Conservation (phyloP, 2,888 invertebrate species). For the Blastobasis adustella region DNA sequence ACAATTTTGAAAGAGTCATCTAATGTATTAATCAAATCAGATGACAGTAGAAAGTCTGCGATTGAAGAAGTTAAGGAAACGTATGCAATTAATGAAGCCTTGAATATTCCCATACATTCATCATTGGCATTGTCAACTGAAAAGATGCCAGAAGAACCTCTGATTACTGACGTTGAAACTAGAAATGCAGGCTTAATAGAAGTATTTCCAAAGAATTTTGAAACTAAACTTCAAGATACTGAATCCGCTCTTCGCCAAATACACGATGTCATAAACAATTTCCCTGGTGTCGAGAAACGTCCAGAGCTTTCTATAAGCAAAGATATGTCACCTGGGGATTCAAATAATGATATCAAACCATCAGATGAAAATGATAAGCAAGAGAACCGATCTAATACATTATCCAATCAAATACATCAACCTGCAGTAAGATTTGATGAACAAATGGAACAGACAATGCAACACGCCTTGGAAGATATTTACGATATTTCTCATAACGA, state of each 20-base stretch:
- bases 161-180: slow-evolving; percentile 27
- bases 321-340: neutral
- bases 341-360: neutral
- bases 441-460: slow-evolving; percentile 45
- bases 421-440: slow-evolving; percentile 32
- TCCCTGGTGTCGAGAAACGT: neutral
- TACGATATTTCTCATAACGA: slow-evolving; percentile 36
- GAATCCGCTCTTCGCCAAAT: slow-evolving; percentile 44
- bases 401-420: slow-evolving; percentile 6
- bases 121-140: no score
- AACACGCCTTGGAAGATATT: slow-evolving; percentile 43
- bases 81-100: slow-evolving; percentile 49
- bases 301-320: neutral
- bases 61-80: slow-evolving; percentile 46
- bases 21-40: slow-evolving; percentile 32
- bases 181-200: slow-evolving; percentile 4
- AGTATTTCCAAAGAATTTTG: slow-evolving; percentile 40
- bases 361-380: neutral
- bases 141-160: slow-evolving; percentile 37
- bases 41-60: slow-evolving; percentile 29
- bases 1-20: slow-evolving; percentile 50
- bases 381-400: neutral
- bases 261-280: slow-evolving; percentile 24
- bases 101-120: slow-evolving; percentile 39
- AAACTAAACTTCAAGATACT: slow-evolving; percentile 46